Conservation (phyloP, 2,888 invertebrate species). For the Lepidonotus clava region DNA sequence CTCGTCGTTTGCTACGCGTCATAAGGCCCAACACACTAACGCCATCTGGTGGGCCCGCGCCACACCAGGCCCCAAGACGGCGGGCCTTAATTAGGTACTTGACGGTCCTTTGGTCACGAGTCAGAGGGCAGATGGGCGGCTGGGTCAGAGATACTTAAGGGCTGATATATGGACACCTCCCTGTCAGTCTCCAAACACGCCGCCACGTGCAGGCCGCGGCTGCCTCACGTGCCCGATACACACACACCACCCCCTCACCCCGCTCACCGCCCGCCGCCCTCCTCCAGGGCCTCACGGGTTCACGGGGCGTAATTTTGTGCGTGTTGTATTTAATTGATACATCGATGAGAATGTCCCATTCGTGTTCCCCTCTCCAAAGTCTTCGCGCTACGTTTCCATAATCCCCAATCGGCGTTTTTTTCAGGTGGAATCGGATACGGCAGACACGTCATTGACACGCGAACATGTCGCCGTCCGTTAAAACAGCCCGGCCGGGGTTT, state of each 20-base stretch:
- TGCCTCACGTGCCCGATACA: not conserved
- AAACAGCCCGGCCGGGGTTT: not conserved
- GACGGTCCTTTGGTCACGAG: not conserved
- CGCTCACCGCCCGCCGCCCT: not conserved
- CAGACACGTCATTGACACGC: not conserved
- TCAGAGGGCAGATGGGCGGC: not conserved
- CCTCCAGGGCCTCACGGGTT: not conserved
- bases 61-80: not conserved
- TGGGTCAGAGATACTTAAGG: too few relatives aligned
- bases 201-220: too few relatives aligned
- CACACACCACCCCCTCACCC: not conserved
- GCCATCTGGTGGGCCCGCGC: constrained; percentile 4
- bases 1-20: not conserved
- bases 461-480: not conserved
- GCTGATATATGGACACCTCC: too few relatives aligned
- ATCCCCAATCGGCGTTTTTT: not conserved
- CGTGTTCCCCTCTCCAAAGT: not conserved
- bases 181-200: too few relatives aligned
- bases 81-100: not conserved
- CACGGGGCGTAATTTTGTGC: not conserved
- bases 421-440: not conserved
- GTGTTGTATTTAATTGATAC: constrained; percentile 2
- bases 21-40: not conserved
- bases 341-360: not conserved
- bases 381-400: not conserved